These are phyloP conservation scores for Ciona savignyi DNA, from an alignment of 23 tunicate genomes.

Conservation along the genomic window DNA sequence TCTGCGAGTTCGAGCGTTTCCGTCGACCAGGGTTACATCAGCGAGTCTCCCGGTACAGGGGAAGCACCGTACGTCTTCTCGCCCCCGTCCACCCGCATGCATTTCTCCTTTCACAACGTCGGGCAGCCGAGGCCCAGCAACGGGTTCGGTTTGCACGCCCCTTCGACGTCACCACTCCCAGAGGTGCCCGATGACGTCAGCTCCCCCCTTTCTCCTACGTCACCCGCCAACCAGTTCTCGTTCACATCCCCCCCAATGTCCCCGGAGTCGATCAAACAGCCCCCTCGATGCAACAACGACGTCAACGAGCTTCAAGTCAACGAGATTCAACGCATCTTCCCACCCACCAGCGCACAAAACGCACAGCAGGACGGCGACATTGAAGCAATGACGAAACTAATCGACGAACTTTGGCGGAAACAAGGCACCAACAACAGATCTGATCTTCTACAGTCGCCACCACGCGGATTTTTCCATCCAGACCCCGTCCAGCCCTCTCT, in stretches of 20 bases:
- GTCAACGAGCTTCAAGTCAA: constrained; percentile 4
- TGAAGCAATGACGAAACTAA: constrained; percentile 37
- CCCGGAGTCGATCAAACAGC: constrained; percentile 26
- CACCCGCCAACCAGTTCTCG: constrained; percentile 10
- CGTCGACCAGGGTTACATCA: constrained; percentile 87
- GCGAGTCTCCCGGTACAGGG: constrained; percentile 75
- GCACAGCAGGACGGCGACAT: constrained; percentile 12
- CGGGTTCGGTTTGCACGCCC: constrained; percentile 13
- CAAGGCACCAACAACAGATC: constrained; percentile 5
- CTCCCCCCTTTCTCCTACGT: constrained; percentile 4
- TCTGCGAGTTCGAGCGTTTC: constrained; percentile 68
- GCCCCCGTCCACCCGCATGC: constrained; percentile 30
- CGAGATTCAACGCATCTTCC: constrained; percentile 9
- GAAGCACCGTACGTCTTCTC: constrained; percentile 55
- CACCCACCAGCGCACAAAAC: not conserved
- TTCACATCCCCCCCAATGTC: constrained; percentile 5
- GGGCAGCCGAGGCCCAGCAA: not conserved
- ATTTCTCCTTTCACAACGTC: not conserved
- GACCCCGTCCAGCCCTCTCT: not conserved
- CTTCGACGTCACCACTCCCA: constrained; percentile 54
- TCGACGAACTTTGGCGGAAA: constrained; percentile 16
- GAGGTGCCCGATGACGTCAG: constrained; percentile 69
- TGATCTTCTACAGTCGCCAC: not conserved
- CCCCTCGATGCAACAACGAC: constrained; percentile 14
- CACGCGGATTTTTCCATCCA: not conserved